A percentile compares a stretch with the other conserved stretches of the same genome.
phyloP scores from a whole-genome alignment of 2,113 vertebrate species.

The Spilogale gracilis region DNA sequence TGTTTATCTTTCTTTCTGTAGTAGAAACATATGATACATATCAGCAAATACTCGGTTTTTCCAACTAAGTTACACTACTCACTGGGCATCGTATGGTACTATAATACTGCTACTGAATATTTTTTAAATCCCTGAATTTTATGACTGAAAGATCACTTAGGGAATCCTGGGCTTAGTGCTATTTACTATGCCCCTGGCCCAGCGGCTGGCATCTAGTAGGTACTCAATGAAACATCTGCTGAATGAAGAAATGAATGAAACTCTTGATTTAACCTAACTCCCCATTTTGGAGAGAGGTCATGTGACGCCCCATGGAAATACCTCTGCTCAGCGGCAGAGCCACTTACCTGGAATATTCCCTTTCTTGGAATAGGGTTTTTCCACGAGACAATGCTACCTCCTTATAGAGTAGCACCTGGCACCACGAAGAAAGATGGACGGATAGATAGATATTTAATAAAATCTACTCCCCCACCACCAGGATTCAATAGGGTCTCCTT shows the following conservation, averaged over 20 bases:
- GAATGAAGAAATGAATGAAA: background rate
- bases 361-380: background rate
- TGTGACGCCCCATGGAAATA: background rate
- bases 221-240: accelerated
- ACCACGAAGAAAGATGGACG: background rate
- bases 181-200: accelerated
- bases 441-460: background rate
- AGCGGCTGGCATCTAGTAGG: background rate
- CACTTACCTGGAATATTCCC: background rate
- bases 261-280: background rate
- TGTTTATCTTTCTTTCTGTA: background rate
- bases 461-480: background rate
- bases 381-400: background rate
- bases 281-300: background rate
- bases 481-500: background rate
- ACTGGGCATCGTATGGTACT: too few species aligned
- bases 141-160: background rate
- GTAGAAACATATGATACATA: background rate
- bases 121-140: background rate
- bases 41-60: background rate
- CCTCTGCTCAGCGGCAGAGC: background rate
- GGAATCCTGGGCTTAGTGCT: background rate
- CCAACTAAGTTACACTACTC: background rate
- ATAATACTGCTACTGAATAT: background rate
- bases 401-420: background rate